Conservation (phyloP, 1,140 invertebrate species). For the Sitobion miscanthi region DNA sequence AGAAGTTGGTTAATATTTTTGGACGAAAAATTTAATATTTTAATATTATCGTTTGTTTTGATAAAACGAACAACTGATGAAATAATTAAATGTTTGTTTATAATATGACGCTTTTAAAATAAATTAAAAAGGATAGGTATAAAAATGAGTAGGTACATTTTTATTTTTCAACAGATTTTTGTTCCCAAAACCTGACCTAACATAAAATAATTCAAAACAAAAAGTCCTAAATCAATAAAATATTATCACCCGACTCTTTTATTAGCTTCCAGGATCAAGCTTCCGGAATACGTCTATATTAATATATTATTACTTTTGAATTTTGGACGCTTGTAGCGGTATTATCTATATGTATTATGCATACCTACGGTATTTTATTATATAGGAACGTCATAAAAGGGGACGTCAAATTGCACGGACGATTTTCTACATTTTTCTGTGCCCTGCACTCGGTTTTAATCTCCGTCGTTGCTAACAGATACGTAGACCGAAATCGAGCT, state of each 20-base stretch:
- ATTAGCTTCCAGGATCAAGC: not conserved
- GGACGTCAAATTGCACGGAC: not conserved
- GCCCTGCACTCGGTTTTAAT: not conserved
- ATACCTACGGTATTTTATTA: no score
- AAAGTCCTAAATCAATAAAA: not conserved
- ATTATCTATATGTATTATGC: not conserved
- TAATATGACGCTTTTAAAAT: not conserved
- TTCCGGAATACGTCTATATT: not conserved
- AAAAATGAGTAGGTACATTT: not conserved
- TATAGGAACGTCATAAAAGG: not conserved
- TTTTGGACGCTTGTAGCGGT: not conserved
- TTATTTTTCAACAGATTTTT: not conserved
- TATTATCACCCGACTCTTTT: not conserved
- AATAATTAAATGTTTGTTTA: not conserved
- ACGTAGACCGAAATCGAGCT: not conserved
- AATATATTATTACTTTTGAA: not conserved
- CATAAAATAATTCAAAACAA: not conserved
- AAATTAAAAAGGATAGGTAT: not conserved
- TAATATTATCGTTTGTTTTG: not conserved
- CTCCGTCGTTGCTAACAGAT: not conserved
- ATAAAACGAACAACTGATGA: not conserved
- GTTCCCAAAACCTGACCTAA: no score
- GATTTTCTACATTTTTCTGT: not conserved
- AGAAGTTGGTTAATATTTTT: not conserved
- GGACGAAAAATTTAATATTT: not conserved